Evolutionary conservation across 2,113 vertebrate genomes (phyloP), one percentile per base, ranked within the genome.

Genomic region (Lophius piscatorius): DNA sequence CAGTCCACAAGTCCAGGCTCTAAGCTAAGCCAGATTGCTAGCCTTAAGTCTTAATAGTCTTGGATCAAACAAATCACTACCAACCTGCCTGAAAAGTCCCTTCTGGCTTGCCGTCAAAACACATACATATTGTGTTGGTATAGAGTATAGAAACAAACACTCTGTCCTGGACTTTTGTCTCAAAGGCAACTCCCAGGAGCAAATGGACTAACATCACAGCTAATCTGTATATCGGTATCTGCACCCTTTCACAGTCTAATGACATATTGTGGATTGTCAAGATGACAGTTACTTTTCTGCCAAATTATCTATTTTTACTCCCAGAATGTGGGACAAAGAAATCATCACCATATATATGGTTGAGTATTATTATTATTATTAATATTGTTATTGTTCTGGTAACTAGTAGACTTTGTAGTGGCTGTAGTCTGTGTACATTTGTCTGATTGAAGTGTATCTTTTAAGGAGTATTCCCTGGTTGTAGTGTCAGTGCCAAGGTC

Each of bases 271-370:
- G 59, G 61, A 76, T 47, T 65, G 70, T 77, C 22, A 45, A 65
- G 48, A 72, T 55, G 56, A 41, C 70, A 26, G 49, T 67, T 70
- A 68, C 51, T 52, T 64, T 78, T 69, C 80, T 74, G 73, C 70
- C 76, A 84, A 81, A 89, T 77, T 48, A 74, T 82, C 79, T 83
- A 83, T 87, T 87, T 89, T 84, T 82, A 63, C 49, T 79, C 61
- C 34, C 61, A 29, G 26, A 36, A 65, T 63, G 58, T 45, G 71
- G 62, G 28, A 18, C 20, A 50, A 42, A 50, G 33, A 75, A 61
- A 55, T 47, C 47, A 26, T 51, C 62, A 60, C 28, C 59, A 55
- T 41, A 17, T 56, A 55, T 59, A 51, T 6, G 29, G 69, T 68
- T 9, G 5, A 63, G 34, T 55, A 76, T 23, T 72, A 52, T 79